These are phyloP conservation scores for Procambarus clarkii DNA, from an alignment of 1,140 invertebrate genomes.

Conservation along the genomic window DNA sequence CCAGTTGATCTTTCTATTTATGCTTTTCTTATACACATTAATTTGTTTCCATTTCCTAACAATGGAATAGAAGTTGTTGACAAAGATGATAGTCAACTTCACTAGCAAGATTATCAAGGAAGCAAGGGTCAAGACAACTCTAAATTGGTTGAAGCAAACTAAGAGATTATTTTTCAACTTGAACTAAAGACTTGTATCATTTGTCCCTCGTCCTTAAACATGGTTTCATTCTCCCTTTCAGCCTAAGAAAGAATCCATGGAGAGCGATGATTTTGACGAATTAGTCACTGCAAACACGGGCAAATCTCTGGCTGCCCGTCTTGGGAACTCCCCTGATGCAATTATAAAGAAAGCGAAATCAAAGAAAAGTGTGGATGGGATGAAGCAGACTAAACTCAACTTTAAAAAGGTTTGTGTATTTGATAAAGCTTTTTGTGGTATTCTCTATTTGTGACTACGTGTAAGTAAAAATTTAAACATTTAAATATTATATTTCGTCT, in stretches of 20 bases:
- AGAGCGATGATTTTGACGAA: slow-evolving; percentile 72
- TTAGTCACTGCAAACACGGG: slow-evolving; percentile 46
- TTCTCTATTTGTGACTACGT: no score
- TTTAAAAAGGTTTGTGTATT: slow-evolving; percentile 73
- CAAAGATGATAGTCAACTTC: no score
- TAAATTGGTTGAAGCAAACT: no score
- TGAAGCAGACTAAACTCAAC: slow-evolving; percentile 75
- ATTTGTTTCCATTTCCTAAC: no score
- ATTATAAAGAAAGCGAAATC: slow-evolving; percentile 69
- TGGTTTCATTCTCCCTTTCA: slow-evolving; percentile 3
- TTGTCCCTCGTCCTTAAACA: neutral
- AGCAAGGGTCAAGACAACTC: no score
- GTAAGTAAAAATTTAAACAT: no score
- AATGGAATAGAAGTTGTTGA: no score
- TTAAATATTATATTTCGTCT: no score
- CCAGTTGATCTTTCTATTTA: no score
- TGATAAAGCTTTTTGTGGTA: neutral
- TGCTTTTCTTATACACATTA: no score
- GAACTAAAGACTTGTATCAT: neutral
- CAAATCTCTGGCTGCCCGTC: slow-evolving; percentile 62
- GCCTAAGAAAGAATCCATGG: slow-evolving; percentile 46
- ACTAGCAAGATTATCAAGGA: no score
- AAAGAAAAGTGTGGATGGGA: slow-evolving; percentile 79
- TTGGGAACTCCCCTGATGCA: slow-evolving; percentile 70
- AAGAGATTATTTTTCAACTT: no score